Conservation (phyloP, 2,888 invertebrate species). For the Melinopterus prodromus region DNA sequence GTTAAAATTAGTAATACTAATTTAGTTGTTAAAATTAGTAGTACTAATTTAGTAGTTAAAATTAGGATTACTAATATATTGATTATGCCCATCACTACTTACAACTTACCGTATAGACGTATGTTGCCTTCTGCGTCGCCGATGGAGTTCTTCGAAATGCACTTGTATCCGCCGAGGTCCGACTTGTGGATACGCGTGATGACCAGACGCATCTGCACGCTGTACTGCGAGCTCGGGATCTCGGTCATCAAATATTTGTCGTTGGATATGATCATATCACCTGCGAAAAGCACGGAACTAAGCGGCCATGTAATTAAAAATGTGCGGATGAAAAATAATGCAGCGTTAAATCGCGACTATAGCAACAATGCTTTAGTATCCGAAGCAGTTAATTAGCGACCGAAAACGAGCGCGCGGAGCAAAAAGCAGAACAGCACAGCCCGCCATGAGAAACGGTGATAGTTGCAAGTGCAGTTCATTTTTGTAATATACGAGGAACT, state of each 20-base stretch:
- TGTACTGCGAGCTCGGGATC: conserved; percentile 81
- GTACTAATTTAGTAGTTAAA: no score
- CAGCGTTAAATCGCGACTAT: conserved; percentile 17
- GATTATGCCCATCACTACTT: no score
- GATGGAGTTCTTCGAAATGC: conserved; percentile 92
- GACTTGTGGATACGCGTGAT: conserved; percentile 77
- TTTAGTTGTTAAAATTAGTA: no score
- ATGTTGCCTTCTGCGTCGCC: conserved; percentile 92
- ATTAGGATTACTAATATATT: no score
- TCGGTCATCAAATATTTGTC: conserved; percentile 87
- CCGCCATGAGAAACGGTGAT: not conserved
- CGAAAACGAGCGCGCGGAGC: not conserved
- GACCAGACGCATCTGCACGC: conserved; percentile 83
- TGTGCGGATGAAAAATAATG: conserved; percentile 16
- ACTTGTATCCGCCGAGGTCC: conserved; percentile 88
- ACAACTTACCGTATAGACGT: conserved; percentile 87
- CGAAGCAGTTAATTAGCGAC: conserved; percentile 22
- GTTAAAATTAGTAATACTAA: no score
- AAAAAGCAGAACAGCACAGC: not conserved
- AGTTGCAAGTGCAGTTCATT: not conserved
- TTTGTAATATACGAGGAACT: not conserved
- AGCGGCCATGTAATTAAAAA: conserved; percentile 13
- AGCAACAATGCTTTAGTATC: conserved; percentile 13
- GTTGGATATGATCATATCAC: conserved; percentile 91
- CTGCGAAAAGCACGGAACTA: conserved; percentile 60